Base-by-base conservation (phyloP, 2,888 invertebrate species). In the Perithous albicinctus region DNA sequence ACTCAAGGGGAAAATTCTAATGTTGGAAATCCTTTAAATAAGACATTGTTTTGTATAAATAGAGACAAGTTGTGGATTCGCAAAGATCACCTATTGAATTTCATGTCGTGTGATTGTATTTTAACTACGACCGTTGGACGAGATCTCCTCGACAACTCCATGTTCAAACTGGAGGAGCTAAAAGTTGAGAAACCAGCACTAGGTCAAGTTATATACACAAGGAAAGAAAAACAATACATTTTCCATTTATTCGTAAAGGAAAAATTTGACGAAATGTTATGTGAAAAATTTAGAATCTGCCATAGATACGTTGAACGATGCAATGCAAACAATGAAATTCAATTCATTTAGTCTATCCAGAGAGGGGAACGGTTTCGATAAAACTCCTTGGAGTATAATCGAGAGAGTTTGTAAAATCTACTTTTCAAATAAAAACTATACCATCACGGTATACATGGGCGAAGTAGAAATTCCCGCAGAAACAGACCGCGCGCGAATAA, bases 301-400 rank as follows among this genome's bases (percentile, higher is more conserved):
- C 0, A 0, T 54, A 12, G 54, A 54, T 12, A 54, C 54, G 29
- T 26, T 54, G 26, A 12, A 54, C n/a, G 54, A 54, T 10, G 54
- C 54, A 10, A 54, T 54, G 54, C 23, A 12, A 54, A 1, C 54
- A 26, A 54, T 54, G 26, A 54, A 54, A 54, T 54, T 26, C 12
- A 26, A 54, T 1, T 54, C 63, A 1, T 61, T 61, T 18, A 61
- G 59, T 12, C 5, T 35, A 7, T 61, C 59, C n/a, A 61, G 32
- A 32, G 59, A 61, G 29, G 59, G 38, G 18, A 59, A 59, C n/a
- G 59, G 59, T 59, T 59, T 59, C 32, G 59, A 32, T 59, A 59
- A 59, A 15, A n/a, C n/a, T 32, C 59, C 59, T n/a, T 59, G 59
- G 59, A 59, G 32, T 15, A 6, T 29, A 32, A 59, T 59, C 12